Base-by-base conservation (phyloP, 1,140 invertebrate genomes). In the Drosophila triauraria region DNA sequence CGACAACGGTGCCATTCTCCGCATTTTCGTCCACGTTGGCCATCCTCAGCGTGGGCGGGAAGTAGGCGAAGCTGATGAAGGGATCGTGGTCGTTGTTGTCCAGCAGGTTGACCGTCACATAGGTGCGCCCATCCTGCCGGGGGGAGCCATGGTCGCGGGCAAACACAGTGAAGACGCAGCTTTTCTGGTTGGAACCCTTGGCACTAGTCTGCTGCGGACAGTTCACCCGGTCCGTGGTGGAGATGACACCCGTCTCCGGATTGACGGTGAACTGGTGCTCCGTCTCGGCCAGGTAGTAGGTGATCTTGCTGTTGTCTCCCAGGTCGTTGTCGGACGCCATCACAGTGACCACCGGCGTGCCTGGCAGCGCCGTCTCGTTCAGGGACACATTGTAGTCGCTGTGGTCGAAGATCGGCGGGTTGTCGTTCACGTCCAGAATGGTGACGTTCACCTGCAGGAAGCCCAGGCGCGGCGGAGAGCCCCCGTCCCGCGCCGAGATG, bases 61-160 rank as follows among this genome's bases (percentile, higher is more conserved):
- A 97, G 92, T 98, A 98, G 9, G 95, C 95, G 91, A 99, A 99
- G 67, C 95, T 96, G 54, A 99, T 98, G 27, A 96, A 95, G 4
- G 98, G 98, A 93, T 98, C 97, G 91, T 99, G 98, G 94, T 99
- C 98, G 93, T 99, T 99, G 2, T 97, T 96, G 92, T 99, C 98
- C 38, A 98, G 94, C 15, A 99, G 94, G 93, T 98, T 98, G 0
- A 99, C 97, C 4, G 97, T 98, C 1, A 99, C 97, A 93, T 99
- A 99, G 23, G 98, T 98, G 44, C 98, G 94, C 5, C 98, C 98
- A 91, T 98, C 97, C 93, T 98, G 97, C 38, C 97, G 93, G 0
- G 98, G 98, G 8, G 96, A 95, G 1, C 98, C 98, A 80, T 98
- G 97, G 94, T 99, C 98, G 53, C 97, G 94, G 12, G 98, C 98